phyloP scores from a whole-genome alignment of 2,113 vertebrate genomes.

The Tringa solitaria region DNA sequence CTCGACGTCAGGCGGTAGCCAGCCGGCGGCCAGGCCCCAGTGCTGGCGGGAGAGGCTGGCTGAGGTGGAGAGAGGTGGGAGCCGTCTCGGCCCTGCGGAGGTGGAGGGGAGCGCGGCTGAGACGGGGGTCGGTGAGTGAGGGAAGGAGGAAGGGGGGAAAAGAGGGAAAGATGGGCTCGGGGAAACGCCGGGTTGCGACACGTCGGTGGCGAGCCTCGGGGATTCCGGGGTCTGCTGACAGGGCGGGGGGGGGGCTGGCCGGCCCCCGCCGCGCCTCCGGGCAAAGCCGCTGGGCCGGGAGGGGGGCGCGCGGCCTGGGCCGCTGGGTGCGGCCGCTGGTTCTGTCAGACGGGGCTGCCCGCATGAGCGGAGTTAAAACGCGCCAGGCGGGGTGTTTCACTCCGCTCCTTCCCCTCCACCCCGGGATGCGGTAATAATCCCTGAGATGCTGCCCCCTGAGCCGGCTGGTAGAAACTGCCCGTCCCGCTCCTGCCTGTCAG shows the following conservation, averaged over 20 bases:
- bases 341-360: not conserved
- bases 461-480: fast-evolving
- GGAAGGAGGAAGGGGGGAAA: not conserved
- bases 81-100: not conserved
- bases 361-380: not conserved
- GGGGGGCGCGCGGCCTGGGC: not conserved
- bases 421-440: fast-evolving
- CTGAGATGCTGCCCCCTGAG: fast-evolving
- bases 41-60: not conserved
- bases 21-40: not conserved
- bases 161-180: too few relatives aligned
- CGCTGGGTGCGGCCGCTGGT: not conserved
- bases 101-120: not conserved
- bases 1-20: not conserved
- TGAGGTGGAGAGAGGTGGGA: too few relatives aligned
- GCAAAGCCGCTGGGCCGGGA: not conserved
- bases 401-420: not conserved
- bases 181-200: not conserved
- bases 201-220: not conserved
- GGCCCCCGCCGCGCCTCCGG: not conserved
- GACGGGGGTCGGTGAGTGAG: not conserved
- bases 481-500: not conserved
- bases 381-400: too few relatives aligned
- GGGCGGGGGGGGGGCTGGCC: not conserved
- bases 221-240: not conserved